Conservation (phyloP, 2,113 vertebrate species). For the Ammospiza nelsoni region DNA sequence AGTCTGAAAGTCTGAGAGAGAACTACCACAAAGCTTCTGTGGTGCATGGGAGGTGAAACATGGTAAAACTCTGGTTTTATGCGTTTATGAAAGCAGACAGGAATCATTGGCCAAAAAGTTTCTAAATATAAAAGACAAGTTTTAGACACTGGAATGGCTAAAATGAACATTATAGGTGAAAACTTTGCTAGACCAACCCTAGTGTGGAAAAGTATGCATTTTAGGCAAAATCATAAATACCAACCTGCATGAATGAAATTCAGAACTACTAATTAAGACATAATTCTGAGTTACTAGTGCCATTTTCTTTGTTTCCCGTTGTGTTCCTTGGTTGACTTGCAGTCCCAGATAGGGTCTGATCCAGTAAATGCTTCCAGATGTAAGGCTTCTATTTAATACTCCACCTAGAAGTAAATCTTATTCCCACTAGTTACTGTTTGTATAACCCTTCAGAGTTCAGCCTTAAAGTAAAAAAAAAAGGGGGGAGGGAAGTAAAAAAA, state of each 20-base stretch:
- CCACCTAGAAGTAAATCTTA: conserved; percentile 43
- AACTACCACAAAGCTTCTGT: not conserved
- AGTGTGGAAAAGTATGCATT: not conserved
- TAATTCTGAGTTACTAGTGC: not conserved
- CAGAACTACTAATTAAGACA: not conserved
- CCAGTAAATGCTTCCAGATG: conserved; percentile 58
- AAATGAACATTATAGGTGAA: not conserved
- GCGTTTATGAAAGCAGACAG: not conserved
- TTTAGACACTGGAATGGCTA: not conserved
- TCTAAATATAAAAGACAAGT: not conserved
- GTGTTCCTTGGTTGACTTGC: not conserved
- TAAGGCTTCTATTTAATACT: conserved; percentile 42
- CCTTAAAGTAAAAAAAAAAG: not conserved
- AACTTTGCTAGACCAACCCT: not conserved
- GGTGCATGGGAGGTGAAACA: not conserved
- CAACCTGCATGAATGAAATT: not conserved
- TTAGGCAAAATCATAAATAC: not conserved
- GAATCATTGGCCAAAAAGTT: not conserved
- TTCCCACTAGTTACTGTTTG: conserved; percentile 55
- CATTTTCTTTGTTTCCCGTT: not conserved
- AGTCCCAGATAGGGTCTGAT: conserved; percentile 26
- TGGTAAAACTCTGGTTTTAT: not conserved
- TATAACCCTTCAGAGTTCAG: conserved; percentile 26
- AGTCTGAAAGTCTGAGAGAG: not conserved
- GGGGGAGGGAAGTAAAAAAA: not conserved